Conservation (phyloP, 2,888 invertebrate species). For the Megastigmus dorsalis region DNA sequence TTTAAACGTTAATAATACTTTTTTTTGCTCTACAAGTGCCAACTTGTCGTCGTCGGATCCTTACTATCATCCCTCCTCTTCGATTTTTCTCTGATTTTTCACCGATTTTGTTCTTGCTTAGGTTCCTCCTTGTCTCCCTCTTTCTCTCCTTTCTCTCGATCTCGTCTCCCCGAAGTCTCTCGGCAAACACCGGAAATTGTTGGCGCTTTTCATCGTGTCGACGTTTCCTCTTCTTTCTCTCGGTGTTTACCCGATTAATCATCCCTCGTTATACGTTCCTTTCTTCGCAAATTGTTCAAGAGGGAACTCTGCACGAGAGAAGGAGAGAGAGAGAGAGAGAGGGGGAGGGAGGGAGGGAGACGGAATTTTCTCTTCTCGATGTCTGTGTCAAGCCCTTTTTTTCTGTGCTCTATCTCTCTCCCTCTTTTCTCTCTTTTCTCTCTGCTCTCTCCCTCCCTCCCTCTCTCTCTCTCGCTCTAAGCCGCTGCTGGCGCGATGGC, state of each 20-base stretch:
- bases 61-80: constrained; percentile 46
- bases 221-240: background rate
- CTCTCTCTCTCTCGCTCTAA: constrained; percentile 11
- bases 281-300: background rate
- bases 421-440: background rate
- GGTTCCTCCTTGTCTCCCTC: constrained; percentile 47
- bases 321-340: constrained; percentile 9
- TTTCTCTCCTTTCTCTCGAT: constrained; percentile 10
- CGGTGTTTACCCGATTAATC: constrained; percentile 31
- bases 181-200: constrained; percentile 1
- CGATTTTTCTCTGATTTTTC: constrained; percentile 53
- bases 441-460: background rate
- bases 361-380: background rate
- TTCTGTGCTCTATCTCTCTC: background rate
- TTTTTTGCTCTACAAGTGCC: constrained; percentile 10
- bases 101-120: constrained; percentile 54
- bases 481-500: background rate
- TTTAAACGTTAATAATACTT: background rate
- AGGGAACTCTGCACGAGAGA: constrained; percentile 12
- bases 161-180: background rate
- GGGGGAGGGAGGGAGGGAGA: background rate
- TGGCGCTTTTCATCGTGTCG: constrained; percentile 16
- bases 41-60: constrained; percentile 48
- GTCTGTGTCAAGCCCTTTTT: constrained; percentile 5
- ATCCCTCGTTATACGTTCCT: constrained; percentile 37